Evolutionary conservation across 2,797 vertebrate genomes (phyloP), one percentile per base, ranked within the genome.

Genomic region (Lithobates pipiens): DNA sequence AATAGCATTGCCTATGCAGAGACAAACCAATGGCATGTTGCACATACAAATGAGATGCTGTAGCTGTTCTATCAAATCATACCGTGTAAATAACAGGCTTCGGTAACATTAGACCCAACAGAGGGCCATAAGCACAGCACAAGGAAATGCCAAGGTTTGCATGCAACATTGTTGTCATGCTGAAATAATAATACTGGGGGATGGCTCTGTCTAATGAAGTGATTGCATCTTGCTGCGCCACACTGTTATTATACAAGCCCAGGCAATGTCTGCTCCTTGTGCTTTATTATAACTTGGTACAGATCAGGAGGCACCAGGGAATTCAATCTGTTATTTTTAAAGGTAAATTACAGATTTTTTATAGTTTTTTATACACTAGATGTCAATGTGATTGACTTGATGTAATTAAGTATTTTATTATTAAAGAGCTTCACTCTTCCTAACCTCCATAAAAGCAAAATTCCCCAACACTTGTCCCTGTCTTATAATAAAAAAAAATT

Each of bases 1-100:
- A 71, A 44, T 27, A 18, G 21, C 29, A 18, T 70, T 77, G 57
- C 69, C 65, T 72, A 79, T 46, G 68, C 77, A 50, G 63, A 68
- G 16, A n/a, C 3, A 18, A 81, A 42, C 75, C 44, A 25, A 32
- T 65, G 69, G 54, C 83, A 80, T 21, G 18, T 36, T 16, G 16
- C 23, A 46, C 50, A 42, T 27, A 77, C 32, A 61, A 63, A 57
- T 2, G 29, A 63, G 77, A 73, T 50, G 50, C 83, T 63, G 69
- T 34, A 65, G 57, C 3, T 46, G 29, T 39, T 21, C 36, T 46
- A 18, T 73, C 10, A 13, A 10, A 71, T 70, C 63, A 76, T 46
- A 80, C 70, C 25, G 76, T 46, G 80, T 29, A 83, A 86, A 86
- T 86, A 39, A 83, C 54, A 87, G 70, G n/a, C 76, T 83, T 27